Conservation (phyloP, 2,113 vertebrate species). For the Patagioenas fasciata region DNA sequence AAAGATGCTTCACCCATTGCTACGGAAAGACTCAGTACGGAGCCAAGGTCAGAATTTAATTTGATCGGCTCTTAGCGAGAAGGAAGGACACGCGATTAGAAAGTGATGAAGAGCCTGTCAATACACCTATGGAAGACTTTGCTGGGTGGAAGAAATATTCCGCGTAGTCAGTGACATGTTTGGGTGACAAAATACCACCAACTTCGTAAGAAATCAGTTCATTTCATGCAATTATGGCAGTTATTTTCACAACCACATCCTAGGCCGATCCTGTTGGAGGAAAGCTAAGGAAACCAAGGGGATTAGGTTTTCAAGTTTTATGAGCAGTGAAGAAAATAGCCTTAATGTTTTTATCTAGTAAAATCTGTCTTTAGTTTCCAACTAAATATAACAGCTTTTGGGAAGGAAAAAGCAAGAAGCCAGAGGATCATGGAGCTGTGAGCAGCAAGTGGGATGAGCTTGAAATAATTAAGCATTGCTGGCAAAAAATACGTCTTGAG, state of each 20-base stretch:
- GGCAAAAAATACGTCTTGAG: neutral
- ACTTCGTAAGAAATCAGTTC: neutral
- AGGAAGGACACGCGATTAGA: neutral
- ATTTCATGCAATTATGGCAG: neutral
- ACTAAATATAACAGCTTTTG: neutral
- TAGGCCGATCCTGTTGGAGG: neutral
- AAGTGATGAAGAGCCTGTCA: neutral
- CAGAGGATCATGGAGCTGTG: neutral
- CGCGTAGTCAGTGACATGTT: neutral
- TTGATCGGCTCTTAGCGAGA: neutral
- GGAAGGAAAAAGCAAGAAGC: neutral
- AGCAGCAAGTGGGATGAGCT: neutral
- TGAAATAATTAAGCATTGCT: neutral
- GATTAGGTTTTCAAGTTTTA: neutral
- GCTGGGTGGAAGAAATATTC: neutral
- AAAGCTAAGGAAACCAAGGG: neutral
- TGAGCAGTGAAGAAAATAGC: neutral
- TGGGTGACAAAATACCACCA: neutral
- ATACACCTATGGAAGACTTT: neutral
- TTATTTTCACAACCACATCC: neutral
- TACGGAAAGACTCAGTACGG: rapidly evolving
- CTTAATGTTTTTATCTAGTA: neutral
- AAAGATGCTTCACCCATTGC: neutral
- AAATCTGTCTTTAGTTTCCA: neutral
- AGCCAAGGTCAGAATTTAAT: neutral